A percentile compares a stretch with the other conserved stretches of the same genome.
Conservation (phyloP, 2,113 vertebrate genomes). For the Phrynosoma platyrhinos region DNA sequence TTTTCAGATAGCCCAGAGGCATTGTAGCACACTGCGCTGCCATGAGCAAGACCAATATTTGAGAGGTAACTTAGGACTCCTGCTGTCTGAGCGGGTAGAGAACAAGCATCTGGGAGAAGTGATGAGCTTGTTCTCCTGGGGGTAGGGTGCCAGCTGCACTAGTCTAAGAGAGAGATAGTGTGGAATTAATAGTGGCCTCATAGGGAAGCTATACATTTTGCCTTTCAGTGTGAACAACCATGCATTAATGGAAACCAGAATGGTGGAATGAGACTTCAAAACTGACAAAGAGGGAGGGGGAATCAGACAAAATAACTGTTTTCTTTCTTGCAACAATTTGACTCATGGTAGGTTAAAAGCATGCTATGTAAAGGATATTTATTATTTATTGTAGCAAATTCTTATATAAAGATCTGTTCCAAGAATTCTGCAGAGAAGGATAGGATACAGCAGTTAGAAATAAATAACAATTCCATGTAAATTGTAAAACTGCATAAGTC, state of each 20-base stretch:
- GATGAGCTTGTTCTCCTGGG: conserved; percentile 71
- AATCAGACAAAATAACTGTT: conserved; percentile 42
- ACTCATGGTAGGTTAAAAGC: conserved; percentile 1
- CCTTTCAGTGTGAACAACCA: conserved; percentile 59
- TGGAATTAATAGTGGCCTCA: conserved; percentile 75
- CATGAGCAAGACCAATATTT: conserved; percentile 67
- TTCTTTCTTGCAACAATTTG: conserved; percentile 11
- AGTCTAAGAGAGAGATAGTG: conserved; percentile 66
- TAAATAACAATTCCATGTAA: neutral
- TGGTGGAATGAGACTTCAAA: conserved; percentile 20
- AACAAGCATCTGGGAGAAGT: conserved; percentile 72
- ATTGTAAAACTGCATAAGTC: neutral
- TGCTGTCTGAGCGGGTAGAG: conserved; percentile 70
- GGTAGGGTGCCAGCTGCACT: conserved; percentile 75
- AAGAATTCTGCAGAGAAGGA: neutral
- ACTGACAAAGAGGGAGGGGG: conserved; percentile 29
- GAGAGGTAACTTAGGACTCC: conserved; percentile 66
- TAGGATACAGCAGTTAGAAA: conserved; percentile 24
- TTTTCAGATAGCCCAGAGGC: conserved; percentile 69
- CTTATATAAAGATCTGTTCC: neutral
- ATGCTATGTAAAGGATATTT: conserved; percentile 22
- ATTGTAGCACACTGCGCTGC: conserved; percentile 52
- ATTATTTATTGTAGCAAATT: conserved; percentile 32
- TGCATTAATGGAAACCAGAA: conserved; percentile 56
- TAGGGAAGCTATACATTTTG: conserved; percentile 63